These are phyloP conservation scores for Heterodera schachtii DNA, from an alignment of 1,140 invertebrate species.

Conservation along the genomic window DNA sequence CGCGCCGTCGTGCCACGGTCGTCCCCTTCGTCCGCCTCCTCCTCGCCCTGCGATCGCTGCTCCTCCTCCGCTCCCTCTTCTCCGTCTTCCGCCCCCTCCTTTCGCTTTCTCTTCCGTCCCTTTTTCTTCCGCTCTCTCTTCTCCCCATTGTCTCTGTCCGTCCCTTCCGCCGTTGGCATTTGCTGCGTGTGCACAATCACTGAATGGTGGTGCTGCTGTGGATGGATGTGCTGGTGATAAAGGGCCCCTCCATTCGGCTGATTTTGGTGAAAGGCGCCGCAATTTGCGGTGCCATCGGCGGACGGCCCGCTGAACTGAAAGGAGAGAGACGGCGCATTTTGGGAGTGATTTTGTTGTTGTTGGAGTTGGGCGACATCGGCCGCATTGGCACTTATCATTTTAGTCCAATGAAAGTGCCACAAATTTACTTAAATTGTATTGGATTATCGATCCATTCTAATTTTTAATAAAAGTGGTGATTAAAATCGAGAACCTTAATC, in stretches of 20 bases:
- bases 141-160: background rate
- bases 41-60: background rate
- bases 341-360: background rate
- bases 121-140: background rate
- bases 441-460: too few species aligned
- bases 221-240: too few species aligned
- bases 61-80: too few species aligned
- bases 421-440: too few species aligned
- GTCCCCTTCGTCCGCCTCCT: background rate
- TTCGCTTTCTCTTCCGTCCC: too few species aligned
- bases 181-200: background rate
- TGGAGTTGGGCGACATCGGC: background rate
- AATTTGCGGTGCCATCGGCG: background rate
- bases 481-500: too few species aligned
- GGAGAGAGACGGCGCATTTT: background rate
- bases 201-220: background rate
- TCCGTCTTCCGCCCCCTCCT: too few species aligned
- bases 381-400: background rate
- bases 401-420: too few species aligned
- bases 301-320: background rate
- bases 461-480: too few species aligned
- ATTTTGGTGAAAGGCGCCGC: too few species aligned
- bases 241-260: too few species aligned
- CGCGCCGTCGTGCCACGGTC: too few species aligned
- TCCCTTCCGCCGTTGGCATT: background rate